These are phyloP conservation scores for Stictocephala bisonia DNA, from an alignment of 2,888 invertebrate species.

Conservation along the genomic window DNA sequence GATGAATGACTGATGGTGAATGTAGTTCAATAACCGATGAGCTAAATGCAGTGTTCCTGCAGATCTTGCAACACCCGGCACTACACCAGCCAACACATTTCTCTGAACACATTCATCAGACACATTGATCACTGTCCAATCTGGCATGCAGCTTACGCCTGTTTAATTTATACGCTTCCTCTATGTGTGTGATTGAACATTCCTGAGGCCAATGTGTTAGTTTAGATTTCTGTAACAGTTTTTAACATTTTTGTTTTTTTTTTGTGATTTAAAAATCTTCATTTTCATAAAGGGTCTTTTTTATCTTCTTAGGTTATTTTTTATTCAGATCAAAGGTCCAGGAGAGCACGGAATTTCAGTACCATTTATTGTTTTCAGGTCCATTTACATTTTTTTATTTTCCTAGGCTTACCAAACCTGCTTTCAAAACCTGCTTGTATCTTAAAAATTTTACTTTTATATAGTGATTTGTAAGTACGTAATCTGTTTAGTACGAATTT, in stretches of 20 bases:
- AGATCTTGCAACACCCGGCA: too few species aligned
- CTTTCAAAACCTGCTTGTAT: too few species aligned
- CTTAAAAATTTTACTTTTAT: too few species aligned
- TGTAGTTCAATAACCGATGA: too few species aligned
- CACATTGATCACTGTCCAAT: constrained; percentile 19
- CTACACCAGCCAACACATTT: too few species aligned
- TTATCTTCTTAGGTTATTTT: constrained; percentile 18
- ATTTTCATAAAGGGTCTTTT: background rate
- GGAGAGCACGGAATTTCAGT: constrained; percentile 8
- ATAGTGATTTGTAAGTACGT: too few species aligned
- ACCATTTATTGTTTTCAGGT: constrained; percentile 8
- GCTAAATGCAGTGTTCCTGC: too few species aligned
- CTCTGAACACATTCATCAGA: too few species aligned
- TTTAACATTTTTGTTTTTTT: background rate
- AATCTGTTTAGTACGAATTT: too few species aligned
- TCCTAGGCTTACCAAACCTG: constrained; percentile 8
- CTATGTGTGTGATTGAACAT: constrained; percentile 31
- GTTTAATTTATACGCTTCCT: constrained; percentile 21
- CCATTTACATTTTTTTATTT: constrained; percentile 4
- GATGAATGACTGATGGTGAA: too few species aligned
- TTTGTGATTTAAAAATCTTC: background rate
- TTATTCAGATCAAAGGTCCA: constrained; percentile 9
- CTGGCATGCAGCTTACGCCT: constrained; percentile 36
- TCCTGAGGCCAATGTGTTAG: constrained; percentile 10
- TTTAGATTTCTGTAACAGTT: constrained; percentile 19